Base-by-base conservation (phyloP, 2,797 vertebrate genomes). In the Steatocranus sp. region DNA sequence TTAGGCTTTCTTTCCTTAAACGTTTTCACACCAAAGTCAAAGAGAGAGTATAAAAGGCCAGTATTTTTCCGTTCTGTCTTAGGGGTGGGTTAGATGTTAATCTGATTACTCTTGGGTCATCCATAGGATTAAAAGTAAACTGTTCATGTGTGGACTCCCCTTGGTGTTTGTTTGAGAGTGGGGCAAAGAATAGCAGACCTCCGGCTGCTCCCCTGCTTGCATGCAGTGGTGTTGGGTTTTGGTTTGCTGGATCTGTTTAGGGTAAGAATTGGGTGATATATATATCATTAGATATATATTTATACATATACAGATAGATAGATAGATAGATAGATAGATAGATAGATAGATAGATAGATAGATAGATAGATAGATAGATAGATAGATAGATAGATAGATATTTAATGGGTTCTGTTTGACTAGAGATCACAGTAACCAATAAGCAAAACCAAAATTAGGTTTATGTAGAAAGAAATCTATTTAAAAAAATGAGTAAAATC, bases 141-240 rank as follows among this genome's bases (percentile, higher is more conserved):
- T 91, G 46, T 81, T 78, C 58, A 51, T 85, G 70, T 84, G 82
- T 75, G 46, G 85, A 83, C 84, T 89, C 80, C 80, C 75, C 81
- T 79, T 7, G 15, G 82, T 91, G 92, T 93, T 95, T 93, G 87
- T 91, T 93, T 93, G 79, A 93, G 90, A 85, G 84, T 23, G 25
- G 27, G 82, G 61, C 43, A 58, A 53, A 70, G 89, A 85, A 25
- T 36, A 79, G 78, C 76, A 58, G 83, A 77, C 54, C 83, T 77
- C 56, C 78, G 25, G 77, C 75, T 12, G 84, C 63, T 63, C 61
- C 14, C 51, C 78, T 66, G 82, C 80, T 85, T 30, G 6, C 63
- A 76, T 77, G 54, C 41, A 2, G 4, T 5, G 63, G 90, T 89
- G 83, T 89, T 83, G 83, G 85, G 88, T 92, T 82, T 70, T 85